Evolutionary conservation across 1,140 invertebrate genomes (phyloP), one percentile per base, ranked within the genome.

Genomic region (Pissodes strobi): DNA sequence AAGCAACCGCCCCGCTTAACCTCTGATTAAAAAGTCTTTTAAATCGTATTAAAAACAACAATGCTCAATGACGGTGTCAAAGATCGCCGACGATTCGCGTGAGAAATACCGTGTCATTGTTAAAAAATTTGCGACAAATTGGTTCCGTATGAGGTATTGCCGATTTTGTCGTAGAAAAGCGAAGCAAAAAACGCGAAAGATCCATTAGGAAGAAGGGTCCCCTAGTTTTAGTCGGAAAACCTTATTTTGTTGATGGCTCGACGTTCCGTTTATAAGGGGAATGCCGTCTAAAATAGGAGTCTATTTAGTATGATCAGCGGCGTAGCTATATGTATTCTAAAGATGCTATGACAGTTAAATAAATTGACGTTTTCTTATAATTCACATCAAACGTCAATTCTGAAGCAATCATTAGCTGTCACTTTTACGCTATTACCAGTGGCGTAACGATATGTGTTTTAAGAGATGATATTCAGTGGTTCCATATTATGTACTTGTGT

Each of bases 21-120:
- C 38, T 13, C 19, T 46, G 43, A 46, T 46, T 46, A 46, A 46
- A 46, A 46, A 46, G 17, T 46, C 43, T 22, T 46, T 19, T 46
- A 46, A 46, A 46, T 46, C 43, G 43, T 46, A 46, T 46, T 46
- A 46, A 46, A 46, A 46, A 46, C 43, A 46, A 46, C 43, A 22
- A 46, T 46, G 43, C 43, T 46, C 43, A 46, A 12, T 22, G 43
- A 13, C 43, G 43, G 43, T 46, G 43, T 46, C 43, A 46, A 39
- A 46, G 43, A 46, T 46, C 43, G n/a, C 3, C 17, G 8, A 4
- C n/a, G 17, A 18, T 10, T 18, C n/a, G 13, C 8, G 43, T 46
- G 43, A 46, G 43, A 46, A 46, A 46, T 19, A 46, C 4, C 8
- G 38, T 4, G 12, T 46, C 13, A 18, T 46, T 22, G 43, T 13